Evolutionary conservation across 2,113 vertebrate species (phyloP).

Genomic region (Gadus macrocephalus): DNA sequence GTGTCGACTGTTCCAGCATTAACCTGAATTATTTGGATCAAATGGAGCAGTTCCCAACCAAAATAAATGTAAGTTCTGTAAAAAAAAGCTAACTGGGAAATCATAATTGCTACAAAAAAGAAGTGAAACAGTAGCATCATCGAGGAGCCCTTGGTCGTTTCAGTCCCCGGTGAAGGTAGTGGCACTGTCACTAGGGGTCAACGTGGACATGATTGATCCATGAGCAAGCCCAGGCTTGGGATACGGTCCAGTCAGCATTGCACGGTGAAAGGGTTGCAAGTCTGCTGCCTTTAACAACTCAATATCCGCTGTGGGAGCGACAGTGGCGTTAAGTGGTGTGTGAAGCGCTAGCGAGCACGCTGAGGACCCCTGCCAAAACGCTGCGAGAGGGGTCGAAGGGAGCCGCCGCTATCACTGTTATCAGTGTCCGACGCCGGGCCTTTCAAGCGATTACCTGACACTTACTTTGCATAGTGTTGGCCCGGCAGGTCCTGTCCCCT

Average conservation of each 20-base stretch:
- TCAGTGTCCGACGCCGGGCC: not conserved
- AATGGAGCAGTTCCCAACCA: too few species aligned
- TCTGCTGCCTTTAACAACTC: not conserved
- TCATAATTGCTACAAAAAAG: too few species aligned
- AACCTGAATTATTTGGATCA: too few species aligned
- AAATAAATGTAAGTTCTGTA: too few species aligned
- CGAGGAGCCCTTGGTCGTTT: too few species aligned
- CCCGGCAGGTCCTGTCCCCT: not conserved
- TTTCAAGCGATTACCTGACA: not conserved
- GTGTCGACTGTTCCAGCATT: too few species aligned
- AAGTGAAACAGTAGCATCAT: too few species aligned
- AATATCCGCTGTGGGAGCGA: not conserved
- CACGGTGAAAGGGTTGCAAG: not conserved
- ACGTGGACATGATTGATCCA: not conserved
- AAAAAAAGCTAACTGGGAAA: too few species aligned
- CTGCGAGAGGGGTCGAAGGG: not conserved
- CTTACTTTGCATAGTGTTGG: not conserved
- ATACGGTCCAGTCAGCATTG: slow-evolving; percentile 1
- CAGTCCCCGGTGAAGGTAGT: not conserved
- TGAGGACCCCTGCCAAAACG: too few species aligned
- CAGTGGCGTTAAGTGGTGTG: not conserved
- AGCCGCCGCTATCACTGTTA: not conserved
- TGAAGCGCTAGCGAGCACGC: not conserved
- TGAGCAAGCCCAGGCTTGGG: not conserved
- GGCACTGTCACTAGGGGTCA: not conserved